Evolutionary conservation across 2,113 vertebrate genomes (phyloP), one percentile per base, ranked within the genome.

Genomic region (Pycnonotus jocosus): DNA sequence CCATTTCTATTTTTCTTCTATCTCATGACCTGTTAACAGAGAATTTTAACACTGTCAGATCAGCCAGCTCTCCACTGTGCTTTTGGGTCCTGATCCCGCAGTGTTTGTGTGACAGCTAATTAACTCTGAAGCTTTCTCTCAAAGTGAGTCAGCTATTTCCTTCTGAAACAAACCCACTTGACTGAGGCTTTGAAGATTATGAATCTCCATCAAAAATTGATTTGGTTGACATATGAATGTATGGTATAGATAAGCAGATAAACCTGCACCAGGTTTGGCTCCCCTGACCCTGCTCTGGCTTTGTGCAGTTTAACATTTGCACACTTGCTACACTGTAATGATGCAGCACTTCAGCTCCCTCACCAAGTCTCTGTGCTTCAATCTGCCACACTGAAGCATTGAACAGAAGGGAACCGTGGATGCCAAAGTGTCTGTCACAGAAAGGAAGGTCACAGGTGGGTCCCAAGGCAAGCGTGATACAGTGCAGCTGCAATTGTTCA

Each of bases 401-500:
- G 50, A 73, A 50, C 12, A 69, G 80, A 69, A 76, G n/a, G 51
- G 51, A 81, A 5, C 37, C 30, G 2, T 38, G 57, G 21, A 27
- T 16, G 11, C 15, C 6, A 12, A 9, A 0, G 0, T 15, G 31
- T 31, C 30, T 85, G 68, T 11, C 27, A 8, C 53, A n/a, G 31
- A 20, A 11, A 35, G 24, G 19, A 40, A 58, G 11, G 10, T 58
- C 5, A 1, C 44, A 31, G 38, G 60, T 27, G 24, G 12, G 11
- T 38, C 47, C 31, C 65, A 30, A 33, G 44, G 65, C 30, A 33
- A 62, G 38, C 18, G 8, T 35, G 44, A 10, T 7, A 15, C 20
- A 4, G 11, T 1, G 15, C 4, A 3, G 11, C 40, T 81, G n/a
- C 27, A 37, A 19, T 9, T 2, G 5, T 1, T 61, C 69, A 62